Percentiles rank a stretch among this genome's conserved stretches.
These are phyloP conservation scores for Theodoxus fluviatilis DNA, from an alignment of 2,888 invertebrate species.

Conservation along the genomic window DNA sequence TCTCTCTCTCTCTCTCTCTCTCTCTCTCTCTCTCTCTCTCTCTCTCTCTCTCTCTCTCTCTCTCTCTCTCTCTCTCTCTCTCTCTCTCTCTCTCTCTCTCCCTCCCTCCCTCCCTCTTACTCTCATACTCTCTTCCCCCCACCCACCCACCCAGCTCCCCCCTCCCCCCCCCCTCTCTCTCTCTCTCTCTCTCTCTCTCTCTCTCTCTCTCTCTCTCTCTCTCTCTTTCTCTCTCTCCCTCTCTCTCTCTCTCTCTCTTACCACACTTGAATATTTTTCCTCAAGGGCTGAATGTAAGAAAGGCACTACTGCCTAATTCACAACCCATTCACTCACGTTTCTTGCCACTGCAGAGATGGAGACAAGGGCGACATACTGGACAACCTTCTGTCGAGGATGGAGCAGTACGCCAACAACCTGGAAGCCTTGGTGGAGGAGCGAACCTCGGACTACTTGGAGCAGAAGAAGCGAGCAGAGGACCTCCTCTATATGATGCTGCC, in stretches of 20 bases:
- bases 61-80: slow-evolving; percentile 13
- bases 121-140: neutral
- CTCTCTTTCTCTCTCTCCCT: neutral
- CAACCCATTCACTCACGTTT: no score
- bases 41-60: slow-evolving; percentile 12
- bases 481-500: slow-evolving; percentile 94
- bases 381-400: slow-evolving; percentile 93
- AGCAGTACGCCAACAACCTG: slow-evolving; percentile 97
- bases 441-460: slow-evolving; percentile 95
- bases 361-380: slow-evolving; percentile 90
- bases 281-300: neutral
- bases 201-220: slow-evolving; percentile 9
- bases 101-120: neutral
- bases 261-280: neutral
- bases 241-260: neutral
- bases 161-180: neutral
- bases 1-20: neutral
- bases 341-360: slow-evolving; percentile 73
- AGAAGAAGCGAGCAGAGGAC: slow-evolving; percentile 97
- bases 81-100: slow-evolving; percentile 14
- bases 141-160: neutral
- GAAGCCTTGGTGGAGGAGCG: slow-evolving; percentile 94
- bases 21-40: neutral
- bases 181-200: slow-evolving; percentile 2
- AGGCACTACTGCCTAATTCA: no score